Percentiles rank a stretch among this genome's conserved stretches.
These are phyloP conservation scores for Polydrusus cervinus DNA, from an alignment of 2,888 invertebrate genomes.

Conservation along the genomic window DNA sequence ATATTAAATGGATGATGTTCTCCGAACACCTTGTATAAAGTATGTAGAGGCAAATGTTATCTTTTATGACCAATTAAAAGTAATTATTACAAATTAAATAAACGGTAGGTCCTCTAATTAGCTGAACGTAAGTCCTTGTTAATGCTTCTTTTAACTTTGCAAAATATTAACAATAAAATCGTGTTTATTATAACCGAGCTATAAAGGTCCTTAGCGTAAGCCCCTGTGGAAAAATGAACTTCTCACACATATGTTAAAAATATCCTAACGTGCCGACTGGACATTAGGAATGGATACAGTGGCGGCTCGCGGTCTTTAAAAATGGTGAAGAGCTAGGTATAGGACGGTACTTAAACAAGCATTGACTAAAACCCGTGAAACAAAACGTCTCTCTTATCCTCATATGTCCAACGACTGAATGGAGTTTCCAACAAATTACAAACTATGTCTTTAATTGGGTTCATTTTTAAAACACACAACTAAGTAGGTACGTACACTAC, in stretches of 20 bases:
- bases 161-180: constrained; percentile 33
- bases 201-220: background rate
- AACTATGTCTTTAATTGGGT: too few species aligned
- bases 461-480: too few species aligned
- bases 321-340: too few species aligned
- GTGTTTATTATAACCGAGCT: constrained; percentile 3
- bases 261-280: too few species aligned
- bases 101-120: constrained; percentile 33
- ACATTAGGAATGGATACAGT: too few species aligned
- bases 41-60: constrained; percentile 2
- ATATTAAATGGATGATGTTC: background rate
- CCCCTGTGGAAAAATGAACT: background rate
- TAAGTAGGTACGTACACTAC: too few species aligned
- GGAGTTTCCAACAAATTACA: too few species aligned
- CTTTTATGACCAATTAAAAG: constrained; percentile 31
- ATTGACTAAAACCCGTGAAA: too few species aligned
- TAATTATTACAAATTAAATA: constrained; percentile 42
- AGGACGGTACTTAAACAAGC: too few species aligned
- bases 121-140: constrained; percentile 17
- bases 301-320: too few species aligned
- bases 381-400: too few species aligned
- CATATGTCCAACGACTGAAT: too few species aligned
- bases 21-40: constrained; percentile 27
- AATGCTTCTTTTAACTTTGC: constrained; percentile 32
- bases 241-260: background rate